Evolutionary conservation across 2,888 invertebrate species (phyloP), one percentile per base, ranked within the genome.

Genomic region (Lordiphosa fenestrarum): DNA sequence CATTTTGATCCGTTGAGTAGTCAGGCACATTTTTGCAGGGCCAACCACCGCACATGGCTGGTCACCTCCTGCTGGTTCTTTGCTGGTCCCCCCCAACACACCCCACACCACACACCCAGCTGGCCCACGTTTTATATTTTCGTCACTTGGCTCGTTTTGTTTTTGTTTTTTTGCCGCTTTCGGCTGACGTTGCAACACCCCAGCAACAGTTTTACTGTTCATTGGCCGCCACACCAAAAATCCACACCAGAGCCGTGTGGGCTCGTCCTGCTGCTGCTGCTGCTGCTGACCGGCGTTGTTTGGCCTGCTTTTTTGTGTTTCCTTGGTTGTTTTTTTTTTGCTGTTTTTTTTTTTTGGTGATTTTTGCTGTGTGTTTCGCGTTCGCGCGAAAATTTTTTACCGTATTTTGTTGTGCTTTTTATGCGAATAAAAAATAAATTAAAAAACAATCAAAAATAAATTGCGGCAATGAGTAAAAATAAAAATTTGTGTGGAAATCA

Each of bases 381-480:
- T 73, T 68, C 67, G 64, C 66, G 64, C 59, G 53, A 25, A 39
- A 30, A 39, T 40, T 61, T 73, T 66, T 71, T 48, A 48, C 60
- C 63, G 57, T 63, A 56, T 70, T 69, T 65, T 74, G 78, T 63
- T 66, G 54, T 52, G 21, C 59, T 71, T 64, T 82, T 82, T 65
- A 42, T 53, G 49, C 65, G 49, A 82, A 84, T 82, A 84, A 78
- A 78, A 84, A 78, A 84, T 71, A 74, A 84, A 78, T 78, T 82
- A 84, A 78, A 78, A 78, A 78, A 84, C 77, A 73, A 82, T 78
- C 65, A 77, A 84, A 71, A 81, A 76, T 80, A 74, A 82, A 81
- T 81, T 69, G 82, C 69, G 68, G 62, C 52, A 69, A 55, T 30
- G 30, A 30, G 44, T 53, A 54, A 66, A 55, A 64, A n/a, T n/a